Evolutionary conservation across 2,888 invertebrate genomes (phyloP).

Genomic region (Spatulosminthurus flaviceps): DNA sequence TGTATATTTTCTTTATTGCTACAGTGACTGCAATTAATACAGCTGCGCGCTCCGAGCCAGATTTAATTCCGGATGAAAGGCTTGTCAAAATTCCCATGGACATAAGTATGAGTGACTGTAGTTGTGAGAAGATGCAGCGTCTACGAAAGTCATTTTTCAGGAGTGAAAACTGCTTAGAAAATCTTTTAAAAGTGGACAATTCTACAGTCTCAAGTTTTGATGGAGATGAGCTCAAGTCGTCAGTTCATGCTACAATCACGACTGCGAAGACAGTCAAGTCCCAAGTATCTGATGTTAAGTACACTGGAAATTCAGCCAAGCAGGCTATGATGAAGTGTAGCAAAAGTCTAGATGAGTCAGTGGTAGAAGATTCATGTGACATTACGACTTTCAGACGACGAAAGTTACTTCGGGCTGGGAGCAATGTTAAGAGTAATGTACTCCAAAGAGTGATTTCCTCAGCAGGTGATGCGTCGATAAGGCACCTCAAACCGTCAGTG

Average conservation of each 20-base stretch:
- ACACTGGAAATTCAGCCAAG: no score
- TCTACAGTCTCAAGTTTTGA: not conserved
- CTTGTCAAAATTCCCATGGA: conserved; percentile 50
- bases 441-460: no score
- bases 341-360: no score
- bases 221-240: not conserved
- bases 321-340: no score
- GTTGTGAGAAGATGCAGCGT: conserved; percentile 47
- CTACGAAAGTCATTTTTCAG: conserved; percentile 54
- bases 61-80: conserved; percentile 48
- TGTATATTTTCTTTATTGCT: not conserved
- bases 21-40: conserved; percentile 18
- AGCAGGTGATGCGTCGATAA: not conserved
- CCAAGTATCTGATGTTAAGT: no score
- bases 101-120: conserved; percentile 53
- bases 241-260: not conserved
- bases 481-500: not conserved
- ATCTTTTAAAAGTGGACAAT: not conserved
- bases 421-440: no score
- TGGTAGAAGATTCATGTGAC: no score
- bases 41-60: conserved; percentile 50
- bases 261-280: no score
- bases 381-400: no score
- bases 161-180: conserved; percentile 52
- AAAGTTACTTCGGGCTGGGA: no score